Evolutionary conservation across 1,140 invertebrate species (phyloP), one percentile per base, ranked within the genome.

Genomic region (Drosophila pectinifera): DNA sequence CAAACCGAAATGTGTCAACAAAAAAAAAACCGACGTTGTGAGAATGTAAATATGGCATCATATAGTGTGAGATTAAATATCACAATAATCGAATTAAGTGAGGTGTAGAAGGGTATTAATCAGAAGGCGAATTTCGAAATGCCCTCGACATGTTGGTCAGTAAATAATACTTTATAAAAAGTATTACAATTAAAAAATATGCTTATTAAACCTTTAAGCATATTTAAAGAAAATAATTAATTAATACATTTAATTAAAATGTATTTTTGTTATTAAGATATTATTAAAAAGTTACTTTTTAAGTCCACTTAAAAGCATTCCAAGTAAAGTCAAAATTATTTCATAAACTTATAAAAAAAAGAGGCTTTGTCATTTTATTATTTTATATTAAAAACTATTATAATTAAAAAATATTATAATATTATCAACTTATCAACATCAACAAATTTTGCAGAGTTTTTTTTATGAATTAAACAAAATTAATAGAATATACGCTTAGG

Each of bases 1-100:
- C 28, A 80, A 84, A 72, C 65, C 59, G 20, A 75, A 43, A 63
- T 41, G 61, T 72, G 53, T 80, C 80, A 82, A 83, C 76, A 79
- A 55, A 43, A 43, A 46, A 45, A 64, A 42, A 39, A 41, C 39
- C 36, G 39, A 55, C 39, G 36, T 31, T 56, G 43, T 41, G 76
- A 67, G 49, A 73, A 56, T 42, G 73, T 28, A 74, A 62, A 62
- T 45, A 59, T 20, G 13, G 24, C 41, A 39, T 16, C 31, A 55
- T 41, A 74, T 54, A 41, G 42, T 74, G 39, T 26, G 22, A 42
- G 54, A 73, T 73, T 73, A 72, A 72, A 73, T 73, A 72, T 49
- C 67, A 57, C 14, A 41, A 70, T 70, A 72, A 58, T 73, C 28
- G 55, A 72, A 22, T 70, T 58, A 58, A 58, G 38, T 22, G 36